Evolutionary conservation across 2,113 vertebrate genomes (phyloP).

Genomic region (Eira barbara): DNA sequence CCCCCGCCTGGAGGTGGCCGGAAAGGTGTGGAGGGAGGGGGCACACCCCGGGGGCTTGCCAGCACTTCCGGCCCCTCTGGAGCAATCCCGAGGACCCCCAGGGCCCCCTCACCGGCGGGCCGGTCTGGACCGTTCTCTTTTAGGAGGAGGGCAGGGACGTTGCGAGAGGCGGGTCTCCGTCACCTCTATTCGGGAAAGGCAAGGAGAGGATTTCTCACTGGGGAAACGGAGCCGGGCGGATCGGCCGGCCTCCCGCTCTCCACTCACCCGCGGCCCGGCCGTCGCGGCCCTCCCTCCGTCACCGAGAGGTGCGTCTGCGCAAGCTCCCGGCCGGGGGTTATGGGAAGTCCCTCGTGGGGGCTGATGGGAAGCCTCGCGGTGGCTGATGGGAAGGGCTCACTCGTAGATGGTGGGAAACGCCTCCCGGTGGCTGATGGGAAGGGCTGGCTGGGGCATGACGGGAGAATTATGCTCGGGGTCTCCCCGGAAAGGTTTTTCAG

Average conservation of each 20-base stretch:
- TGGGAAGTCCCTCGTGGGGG: background rate
- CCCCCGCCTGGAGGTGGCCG: background rate
- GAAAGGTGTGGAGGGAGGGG: background rate
- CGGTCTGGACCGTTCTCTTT: fast-evolving
- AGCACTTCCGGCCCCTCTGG: background rate
- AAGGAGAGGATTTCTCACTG: background rate
- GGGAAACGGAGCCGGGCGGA: background rate
- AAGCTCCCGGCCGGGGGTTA: background rate
- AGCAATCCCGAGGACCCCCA: fast-evolving
- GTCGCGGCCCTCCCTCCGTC: fast-evolving
- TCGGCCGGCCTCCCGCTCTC: fast-evolving
- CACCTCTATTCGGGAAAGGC: background rate
- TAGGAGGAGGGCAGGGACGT: fast-evolving
- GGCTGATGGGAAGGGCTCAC: background rate
- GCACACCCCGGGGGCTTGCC: background rate
- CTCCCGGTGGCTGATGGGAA: background rate
- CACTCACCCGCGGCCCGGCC: background rate
- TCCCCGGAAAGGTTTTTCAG: background rate
- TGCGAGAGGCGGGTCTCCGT: background rate
- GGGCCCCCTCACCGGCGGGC: background rate
- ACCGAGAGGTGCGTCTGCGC: fast-evolving
- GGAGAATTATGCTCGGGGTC: background rate
- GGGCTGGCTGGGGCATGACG: too few relatives aligned
- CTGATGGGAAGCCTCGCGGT: background rate
- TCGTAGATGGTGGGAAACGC: background rate